Percentiles rank a stretch among this genome's conserved stretches.
These are phyloP conservation scores for Caerostris darwini DNA, from an alignment of 1,140 invertebrate genomes.

Conservation along the genomic window DNA sequence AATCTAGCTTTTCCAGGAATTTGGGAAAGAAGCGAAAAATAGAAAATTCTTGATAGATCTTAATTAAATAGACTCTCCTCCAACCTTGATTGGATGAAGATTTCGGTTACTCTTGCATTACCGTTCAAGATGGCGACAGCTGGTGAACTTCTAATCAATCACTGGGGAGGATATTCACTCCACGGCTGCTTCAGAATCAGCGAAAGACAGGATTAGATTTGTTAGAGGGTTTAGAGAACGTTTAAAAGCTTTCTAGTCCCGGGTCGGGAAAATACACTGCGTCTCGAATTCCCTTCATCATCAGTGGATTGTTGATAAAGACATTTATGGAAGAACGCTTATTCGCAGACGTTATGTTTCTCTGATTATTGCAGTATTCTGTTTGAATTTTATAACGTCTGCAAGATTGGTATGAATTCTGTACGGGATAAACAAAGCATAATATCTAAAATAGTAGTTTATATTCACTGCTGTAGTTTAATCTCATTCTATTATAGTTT, in stretches of 20 bases:
- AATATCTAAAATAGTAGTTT: background rate
- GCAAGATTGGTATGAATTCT: background rate
- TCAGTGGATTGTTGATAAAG: background rate
- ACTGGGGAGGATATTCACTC: slow-evolving; percentile 41
- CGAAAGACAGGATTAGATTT: background rate
- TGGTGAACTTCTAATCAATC: slow-evolving; percentile 31
- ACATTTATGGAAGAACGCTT: background rate
- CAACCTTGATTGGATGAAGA: slow-evolving; percentile 42
- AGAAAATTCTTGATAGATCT: slow-evolving; percentile 22
- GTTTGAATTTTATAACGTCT: background rate
- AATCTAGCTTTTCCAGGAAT: background rate
- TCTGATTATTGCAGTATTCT: background rate
- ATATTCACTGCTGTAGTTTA: background rate
- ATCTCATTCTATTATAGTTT: no score
- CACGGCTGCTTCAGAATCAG: background rate
- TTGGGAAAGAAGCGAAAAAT: background rate
- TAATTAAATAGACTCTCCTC: slow-evolving; percentile 33
- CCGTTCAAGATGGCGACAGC: slow-evolving; percentile 29
- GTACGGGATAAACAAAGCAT: background rate
- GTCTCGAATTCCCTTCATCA: background rate
- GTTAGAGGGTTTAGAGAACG: background rate
- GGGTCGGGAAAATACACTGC: background rate
- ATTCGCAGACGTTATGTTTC: background rate
- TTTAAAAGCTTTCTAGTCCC: background rate
- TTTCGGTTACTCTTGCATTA: slow-evolving; percentile 22